phyloP scores from a whole-genome alignment of 2,113 vertebrate genomes.

The Gambusia affinis region DNA sequence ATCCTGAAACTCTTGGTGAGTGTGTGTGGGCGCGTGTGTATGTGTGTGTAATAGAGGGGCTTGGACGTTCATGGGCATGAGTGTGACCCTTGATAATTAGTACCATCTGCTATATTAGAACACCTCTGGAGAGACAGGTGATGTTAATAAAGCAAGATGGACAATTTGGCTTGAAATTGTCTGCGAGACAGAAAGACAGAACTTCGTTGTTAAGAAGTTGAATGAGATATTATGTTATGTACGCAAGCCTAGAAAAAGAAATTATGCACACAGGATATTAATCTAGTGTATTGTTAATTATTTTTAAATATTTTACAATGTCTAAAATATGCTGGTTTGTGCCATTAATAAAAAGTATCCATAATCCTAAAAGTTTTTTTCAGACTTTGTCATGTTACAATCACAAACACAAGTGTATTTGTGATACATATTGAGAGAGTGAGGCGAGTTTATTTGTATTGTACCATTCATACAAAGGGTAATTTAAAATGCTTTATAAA shows the following conservation, averaged over 20 bases:
- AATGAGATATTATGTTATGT: neutral
- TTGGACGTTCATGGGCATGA: neutral
- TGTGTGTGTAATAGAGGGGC: conserved; percentile 4
- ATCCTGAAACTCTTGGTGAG: conserved; percentile 28
- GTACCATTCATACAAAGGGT: no score
- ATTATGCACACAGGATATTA: neutral
- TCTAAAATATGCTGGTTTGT: neutral
- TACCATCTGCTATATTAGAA: conserved; percentile 72
- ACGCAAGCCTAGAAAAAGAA: neutral
- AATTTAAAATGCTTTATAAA: no score
- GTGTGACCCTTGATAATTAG: conserved; percentile 72
- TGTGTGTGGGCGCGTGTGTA: conserved; percentile 16
- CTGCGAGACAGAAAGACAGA: conserved; percentile 6
- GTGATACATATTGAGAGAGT: no score
- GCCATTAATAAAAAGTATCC: neutral
- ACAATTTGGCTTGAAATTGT: conserved; percentile 40
- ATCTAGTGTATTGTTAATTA: neutral
- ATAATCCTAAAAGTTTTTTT: neutral
- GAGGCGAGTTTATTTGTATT: no score
- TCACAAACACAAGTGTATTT: no score
- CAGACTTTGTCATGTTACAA: no score
- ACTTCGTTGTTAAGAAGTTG: neutral
- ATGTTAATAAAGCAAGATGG: conserved; percentile 52
- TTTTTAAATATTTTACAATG: neutral
- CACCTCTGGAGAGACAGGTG: conserved; percentile 67